Base-by-base conservation (phyloP, 1,140 invertebrate species). In the Odontomachus brunneus region DNA sequence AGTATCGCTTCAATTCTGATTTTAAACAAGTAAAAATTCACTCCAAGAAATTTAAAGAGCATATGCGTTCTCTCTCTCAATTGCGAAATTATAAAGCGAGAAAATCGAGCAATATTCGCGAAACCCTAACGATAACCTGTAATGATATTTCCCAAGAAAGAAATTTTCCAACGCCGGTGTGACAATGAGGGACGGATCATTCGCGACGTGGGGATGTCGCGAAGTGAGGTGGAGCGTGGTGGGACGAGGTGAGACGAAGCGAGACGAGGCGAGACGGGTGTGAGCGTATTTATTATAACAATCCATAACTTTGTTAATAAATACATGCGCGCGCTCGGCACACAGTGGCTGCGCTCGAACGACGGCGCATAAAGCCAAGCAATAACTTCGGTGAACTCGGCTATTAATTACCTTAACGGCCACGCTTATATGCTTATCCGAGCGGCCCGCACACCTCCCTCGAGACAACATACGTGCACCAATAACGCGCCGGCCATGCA, bases 321-420 rank as follows among this genome's bases (percentile, higher is more conserved):
- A 86, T 87, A 72, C 14, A 29, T 14, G 48, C 38, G 11, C n/a
- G 12, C n/a, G 44, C 29, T 33, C n/a, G 44, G 24, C 24, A 17
- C 24, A 29, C 24, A 24, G 14, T 22, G 26, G 12, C 49, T 48
- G 69, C 57, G 22, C 63, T 82, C 51, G 69, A 29, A 5, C 49
- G 33, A 12, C 71, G 7, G 59, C 33, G 62, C 51, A 84, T 88
- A 88, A 88, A 83, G 87, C 82, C 87, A 17, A 24, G 59, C 86
- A 85, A 88, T 88, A 88, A 88, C 83, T 88, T 88, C 51, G 12
- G 51, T 12, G 53, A 71, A 83, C 86, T 74, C 75, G 49, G 29
- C 83, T 88, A 85, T 88, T 88, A 88, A 88, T 88, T 88, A 88
- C 76, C 83, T 76, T 88, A 88, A 88, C 83, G 74, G 51, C 72